These are phyloP conservation scores for Mugil cephalus DNA, from an alignment of 2,113 vertebrate species.

Conservation along the genomic window DNA sequence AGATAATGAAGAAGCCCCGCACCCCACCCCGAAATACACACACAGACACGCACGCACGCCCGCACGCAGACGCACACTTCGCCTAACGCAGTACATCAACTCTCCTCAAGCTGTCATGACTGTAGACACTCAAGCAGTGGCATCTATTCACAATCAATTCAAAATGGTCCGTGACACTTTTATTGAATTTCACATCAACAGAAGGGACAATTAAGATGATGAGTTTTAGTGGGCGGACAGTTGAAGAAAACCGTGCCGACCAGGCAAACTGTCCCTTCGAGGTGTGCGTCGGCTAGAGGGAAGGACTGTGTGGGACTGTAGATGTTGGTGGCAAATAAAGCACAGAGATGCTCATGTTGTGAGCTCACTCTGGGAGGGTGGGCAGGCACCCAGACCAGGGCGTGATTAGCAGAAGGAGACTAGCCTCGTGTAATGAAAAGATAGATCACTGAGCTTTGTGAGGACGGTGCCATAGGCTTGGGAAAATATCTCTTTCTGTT, in stretches of 20 bases:
- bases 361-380: not conserved
- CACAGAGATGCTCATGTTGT: not conserved
- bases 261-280: constrained; percentile 49
- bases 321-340: constrained; percentile 44
- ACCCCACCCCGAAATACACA: not conserved
- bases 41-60: constrained; percentile 2
- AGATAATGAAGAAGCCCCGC: constrained; percentile 55
- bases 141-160: constrained; percentile 74
- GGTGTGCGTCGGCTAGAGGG: constrained; percentile 20
- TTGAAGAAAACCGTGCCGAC: constrained; percentile 68
- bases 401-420: too few species aligned
- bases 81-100: constrained; percentile 49
- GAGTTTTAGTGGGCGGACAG: constrained; percentile 78
- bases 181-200: constrained; percentile 79
- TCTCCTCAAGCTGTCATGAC: constrained; percentile 70
- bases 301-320: constrained; percentile 38
- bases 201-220: constrained; percentile 79
- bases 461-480: too few species aligned
- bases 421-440: too few species aligned
- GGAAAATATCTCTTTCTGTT: too few species aligned
- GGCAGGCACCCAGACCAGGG: constrained; percentile 2
- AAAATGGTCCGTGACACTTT: constrained; percentile 68
- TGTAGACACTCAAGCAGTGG: constrained; percentile 64
- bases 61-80: constrained; percentile 32
- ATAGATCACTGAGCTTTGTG: too few species aligned